Conservation (phyloP, 2,797 vertebrate genomes). For the Scomberomorus guttatus region DNA sequence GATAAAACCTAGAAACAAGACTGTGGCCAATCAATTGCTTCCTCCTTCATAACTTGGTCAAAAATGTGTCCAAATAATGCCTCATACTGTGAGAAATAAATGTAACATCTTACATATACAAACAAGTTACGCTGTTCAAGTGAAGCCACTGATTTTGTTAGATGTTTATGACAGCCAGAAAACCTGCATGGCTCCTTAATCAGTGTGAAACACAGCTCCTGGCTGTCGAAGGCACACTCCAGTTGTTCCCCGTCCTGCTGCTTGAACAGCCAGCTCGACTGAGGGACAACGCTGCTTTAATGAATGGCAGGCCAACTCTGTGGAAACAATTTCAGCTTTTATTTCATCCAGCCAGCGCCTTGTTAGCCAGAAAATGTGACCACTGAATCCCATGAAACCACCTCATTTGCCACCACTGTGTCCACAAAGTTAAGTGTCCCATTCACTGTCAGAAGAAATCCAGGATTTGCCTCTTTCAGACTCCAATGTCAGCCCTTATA, state of each 20-base stretch:
- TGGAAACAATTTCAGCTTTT: conserved; percentile 34
- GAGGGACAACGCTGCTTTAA: background rate
- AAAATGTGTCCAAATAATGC: background rate
- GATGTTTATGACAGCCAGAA: background rate
- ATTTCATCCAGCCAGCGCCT: conserved; percentile 37
- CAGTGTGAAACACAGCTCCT: background rate
- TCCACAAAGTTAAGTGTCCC: conserved; percentile 18
- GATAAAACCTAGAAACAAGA: background rate
- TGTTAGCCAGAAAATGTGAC: conserved; percentile 13
- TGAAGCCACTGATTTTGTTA: too few species aligned
- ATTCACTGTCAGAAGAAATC: background rate
- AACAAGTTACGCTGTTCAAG: background rate
- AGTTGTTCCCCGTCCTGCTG: background rate
- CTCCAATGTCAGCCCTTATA: background rate
- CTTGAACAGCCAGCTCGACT: background rate
- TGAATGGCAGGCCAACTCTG: conserved; percentile 18
- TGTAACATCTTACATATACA: background rate
- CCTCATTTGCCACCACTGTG: background rate
- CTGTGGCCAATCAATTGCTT: background rate
- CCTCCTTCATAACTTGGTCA: background rate
- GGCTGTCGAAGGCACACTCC: background rate
- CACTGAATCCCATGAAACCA: conserved; percentile 21
- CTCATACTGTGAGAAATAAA: background rate
- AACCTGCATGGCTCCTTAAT: background rate
- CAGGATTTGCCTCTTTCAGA: background rate